Conservation (phyloP, 2,113 vertebrate species). For the Silurus asotus region DNA sequence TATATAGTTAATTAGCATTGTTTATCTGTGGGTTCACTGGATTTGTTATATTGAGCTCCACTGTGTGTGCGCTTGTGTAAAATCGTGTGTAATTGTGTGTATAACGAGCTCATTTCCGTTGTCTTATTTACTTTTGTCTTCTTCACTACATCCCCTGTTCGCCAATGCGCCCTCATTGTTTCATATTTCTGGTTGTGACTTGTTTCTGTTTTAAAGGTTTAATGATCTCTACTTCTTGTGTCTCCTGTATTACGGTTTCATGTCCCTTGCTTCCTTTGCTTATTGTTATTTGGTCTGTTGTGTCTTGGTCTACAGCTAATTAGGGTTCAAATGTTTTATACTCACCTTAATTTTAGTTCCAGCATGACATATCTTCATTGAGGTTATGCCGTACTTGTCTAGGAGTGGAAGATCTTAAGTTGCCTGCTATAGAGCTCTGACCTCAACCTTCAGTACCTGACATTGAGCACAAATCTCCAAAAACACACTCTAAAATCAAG, state of each 20-base stretch:
- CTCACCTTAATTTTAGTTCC: neutral
- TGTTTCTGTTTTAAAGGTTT: neutral
- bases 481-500: too few relatives aligned
- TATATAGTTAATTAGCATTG: neutral
- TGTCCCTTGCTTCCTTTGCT: neutral
- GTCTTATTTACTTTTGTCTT: constrained; percentile 4
- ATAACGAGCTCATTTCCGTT: neutral
- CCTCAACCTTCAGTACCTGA: too few relatives aligned
- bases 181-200: neutral
- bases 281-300: too few relatives aligned
- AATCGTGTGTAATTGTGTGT: neutral
- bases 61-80: neutral
- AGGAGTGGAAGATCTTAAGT: too few relatives aligned
- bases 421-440: too few relatives aligned
- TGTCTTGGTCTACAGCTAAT: neutral
- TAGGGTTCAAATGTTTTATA: neutral
- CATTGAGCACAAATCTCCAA: too few relatives aligned
- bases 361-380: too few relatives aligned
- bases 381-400: too few relatives aligned
- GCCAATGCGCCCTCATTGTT: neutral
- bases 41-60: neutral
- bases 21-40: neutral
- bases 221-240: neutral
- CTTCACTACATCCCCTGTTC: neutral
- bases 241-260: neutral